These are phyloP conservation scores for Lichenostomus cassidix DNA, from an alignment of 2,113 vertebrate genomes.

Conservation along the genomic window DNA sequence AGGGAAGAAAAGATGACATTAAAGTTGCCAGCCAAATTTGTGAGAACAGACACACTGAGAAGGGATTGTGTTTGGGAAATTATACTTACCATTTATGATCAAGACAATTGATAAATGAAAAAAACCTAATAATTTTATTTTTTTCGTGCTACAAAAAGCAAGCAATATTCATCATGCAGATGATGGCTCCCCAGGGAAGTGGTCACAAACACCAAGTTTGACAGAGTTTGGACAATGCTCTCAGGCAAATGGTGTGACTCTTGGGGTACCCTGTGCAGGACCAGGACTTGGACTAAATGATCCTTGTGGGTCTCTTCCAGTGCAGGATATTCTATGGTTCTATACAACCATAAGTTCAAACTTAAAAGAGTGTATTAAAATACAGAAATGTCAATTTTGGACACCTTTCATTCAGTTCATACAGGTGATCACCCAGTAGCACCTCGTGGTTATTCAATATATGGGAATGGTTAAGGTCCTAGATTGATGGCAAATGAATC, in stretches of 20 bases:
- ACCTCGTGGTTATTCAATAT: accelerated
- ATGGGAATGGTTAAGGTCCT: neutral
- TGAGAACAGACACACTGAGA: neutral
- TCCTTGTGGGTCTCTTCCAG: neutral
- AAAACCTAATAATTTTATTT: neutral
- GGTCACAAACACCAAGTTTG: neutral
- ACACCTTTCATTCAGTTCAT: neutral
- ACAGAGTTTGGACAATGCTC: neutral
- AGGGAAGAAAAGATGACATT: neutral
- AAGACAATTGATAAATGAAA: neutral
- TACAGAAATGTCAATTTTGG: neutral
- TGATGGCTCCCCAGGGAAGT: neutral
- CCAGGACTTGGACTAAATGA: neutral
- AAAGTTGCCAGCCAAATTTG: neutral
- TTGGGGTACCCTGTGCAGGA: neutral
- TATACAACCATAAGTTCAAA: neutral
- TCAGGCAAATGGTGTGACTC: neutral
- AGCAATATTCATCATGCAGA: neutral
- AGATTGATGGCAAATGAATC: neutral
- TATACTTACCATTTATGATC: neutral
- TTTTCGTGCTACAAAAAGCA: neutral
- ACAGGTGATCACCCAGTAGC: neutral
- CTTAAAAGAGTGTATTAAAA: neutral
- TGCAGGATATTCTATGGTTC: neutral
- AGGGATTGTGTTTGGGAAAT: neutral